These are phyloP conservation scores for Rallus crepitans DNA, from an alignment of 2,797 vertebrate species.

Conservation along the genomic window DNA sequence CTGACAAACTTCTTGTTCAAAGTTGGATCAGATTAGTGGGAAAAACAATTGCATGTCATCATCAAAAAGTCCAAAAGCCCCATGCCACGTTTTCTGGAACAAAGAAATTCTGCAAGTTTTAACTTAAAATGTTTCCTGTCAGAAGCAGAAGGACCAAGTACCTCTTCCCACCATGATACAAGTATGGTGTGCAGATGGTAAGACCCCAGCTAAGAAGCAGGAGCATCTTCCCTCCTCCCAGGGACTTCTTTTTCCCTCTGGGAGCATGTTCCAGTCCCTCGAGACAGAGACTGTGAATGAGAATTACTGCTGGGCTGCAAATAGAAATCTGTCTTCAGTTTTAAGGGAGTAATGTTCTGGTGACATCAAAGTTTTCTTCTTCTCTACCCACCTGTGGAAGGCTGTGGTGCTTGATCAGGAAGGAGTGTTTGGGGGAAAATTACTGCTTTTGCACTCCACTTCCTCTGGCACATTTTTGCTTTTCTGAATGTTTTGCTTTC, in stretches of 20 bases:
- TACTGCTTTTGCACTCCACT: slow-evolving; percentile 25
- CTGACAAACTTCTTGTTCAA: neutral
- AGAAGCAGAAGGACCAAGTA: neutral
- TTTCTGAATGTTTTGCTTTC: slow-evolving; percentile 40
- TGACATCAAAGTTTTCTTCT: neutral
- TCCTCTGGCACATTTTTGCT: slow-evolving; percentile 39
- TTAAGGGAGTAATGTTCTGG: neutral
- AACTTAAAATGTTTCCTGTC: neutral
- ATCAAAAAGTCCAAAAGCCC: neutral
- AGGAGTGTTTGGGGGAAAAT: neutral
- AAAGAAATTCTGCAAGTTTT: neutral
- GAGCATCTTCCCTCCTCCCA: neutral
- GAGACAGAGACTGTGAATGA: neutral
- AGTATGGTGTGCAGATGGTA: neutral
- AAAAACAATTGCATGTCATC: neutral
- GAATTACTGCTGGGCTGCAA: neutral
- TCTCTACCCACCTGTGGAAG: neutral
- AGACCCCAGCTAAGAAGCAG: neutral
- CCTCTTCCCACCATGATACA: neutral
- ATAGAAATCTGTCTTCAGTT: neutral
- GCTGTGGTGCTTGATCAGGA: slow-evolving; percentile 14
- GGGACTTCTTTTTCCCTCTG: neutral
- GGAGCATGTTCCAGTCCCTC: neutral
- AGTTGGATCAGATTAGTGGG: neutral
- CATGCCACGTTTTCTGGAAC: neutral